Conservation (phyloP, 2,113 vertebrate genomes). For the Misgurnus mizolepis region DNA sequence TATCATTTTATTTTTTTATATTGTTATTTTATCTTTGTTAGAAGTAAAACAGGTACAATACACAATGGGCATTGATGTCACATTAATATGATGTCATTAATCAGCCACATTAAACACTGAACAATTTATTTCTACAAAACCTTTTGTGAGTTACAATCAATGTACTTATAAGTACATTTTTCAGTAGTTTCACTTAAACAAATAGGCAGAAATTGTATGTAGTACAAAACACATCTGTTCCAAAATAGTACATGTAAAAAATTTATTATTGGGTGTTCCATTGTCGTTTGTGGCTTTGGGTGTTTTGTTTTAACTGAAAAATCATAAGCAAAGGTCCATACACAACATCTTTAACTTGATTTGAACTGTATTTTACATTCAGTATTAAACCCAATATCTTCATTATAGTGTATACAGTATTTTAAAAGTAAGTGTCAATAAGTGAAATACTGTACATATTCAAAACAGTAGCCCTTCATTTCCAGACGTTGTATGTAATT, state of each 20-base stretch:
- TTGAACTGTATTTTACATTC: slow-evolving; percentile 26
- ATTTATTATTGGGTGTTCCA: neutral
- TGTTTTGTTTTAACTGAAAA: neutral
- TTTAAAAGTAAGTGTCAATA: neutral
- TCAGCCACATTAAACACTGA: too few species aligned
- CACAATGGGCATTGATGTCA: neutral
- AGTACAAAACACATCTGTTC: neutral
- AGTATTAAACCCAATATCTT: slow-evolving; percentile 14
- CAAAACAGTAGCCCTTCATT: neutral
- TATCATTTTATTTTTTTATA: neutral
- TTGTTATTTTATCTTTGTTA: neutral
- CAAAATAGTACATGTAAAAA: neutral
- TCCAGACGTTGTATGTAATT: neutral
- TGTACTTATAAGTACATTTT: too few species aligned
- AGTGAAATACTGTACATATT: neutral
- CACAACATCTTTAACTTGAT: neutral
- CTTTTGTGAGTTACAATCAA: too few species aligned
- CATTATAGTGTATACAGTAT: neutral
- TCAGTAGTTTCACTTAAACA: too few species aligned
- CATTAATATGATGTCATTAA: neutral
- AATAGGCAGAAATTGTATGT: neutral
- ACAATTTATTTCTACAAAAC: too few species aligned
- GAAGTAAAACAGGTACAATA: neutral
- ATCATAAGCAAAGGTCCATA: neutral
- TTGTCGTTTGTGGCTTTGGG: too few species aligned